Percentiles rank a stretch among this genome's conserved stretches.
These are phyloP conservation scores for Rhadina sibilatrix DNA, from an alignment of 2,113 vertebrate genomes.

Conservation along the genomic window DNA sequence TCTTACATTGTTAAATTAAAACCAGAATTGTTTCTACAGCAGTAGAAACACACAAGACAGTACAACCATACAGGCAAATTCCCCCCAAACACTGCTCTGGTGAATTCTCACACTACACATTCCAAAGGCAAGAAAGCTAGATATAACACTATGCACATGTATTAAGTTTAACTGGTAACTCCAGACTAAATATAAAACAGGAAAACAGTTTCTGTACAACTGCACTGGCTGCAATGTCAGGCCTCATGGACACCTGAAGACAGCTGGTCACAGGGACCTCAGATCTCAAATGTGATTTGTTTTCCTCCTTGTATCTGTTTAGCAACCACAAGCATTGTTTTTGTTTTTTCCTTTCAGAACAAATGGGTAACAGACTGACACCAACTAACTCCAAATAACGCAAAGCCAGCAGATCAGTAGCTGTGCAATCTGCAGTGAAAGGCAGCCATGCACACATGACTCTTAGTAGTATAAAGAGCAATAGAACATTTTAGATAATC, in stretches of 20 bases:
- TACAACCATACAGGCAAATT: background rate
- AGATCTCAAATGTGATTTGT: background rate
- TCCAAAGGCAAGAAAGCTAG: background rate
- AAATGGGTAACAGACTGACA: background rate
- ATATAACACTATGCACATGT: accelerated
- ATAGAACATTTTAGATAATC: background rate
- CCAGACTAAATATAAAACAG: background rate
- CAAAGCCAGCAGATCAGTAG: background rate
- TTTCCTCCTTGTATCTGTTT: background rate
- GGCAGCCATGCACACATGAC: accelerated
- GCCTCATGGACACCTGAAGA: background rate
- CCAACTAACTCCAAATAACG: background rate
- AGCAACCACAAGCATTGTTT: background rate
- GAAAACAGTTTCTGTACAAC: background rate
- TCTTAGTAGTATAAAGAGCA: background rate
- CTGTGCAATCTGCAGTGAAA: background rate
- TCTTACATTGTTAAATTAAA: background rate
- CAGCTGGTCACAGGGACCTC: background rate
- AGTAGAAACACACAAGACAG: background rate
- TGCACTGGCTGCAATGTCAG: background rate
- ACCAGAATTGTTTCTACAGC: background rate
- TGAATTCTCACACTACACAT: background rate
- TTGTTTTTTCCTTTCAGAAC: background rate
- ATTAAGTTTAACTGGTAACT: background rate
- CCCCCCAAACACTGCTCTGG: accelerated